Conservation (phyloP, 2,888 invertebrate genomes). For the Nomada lathburiana region DNA sequence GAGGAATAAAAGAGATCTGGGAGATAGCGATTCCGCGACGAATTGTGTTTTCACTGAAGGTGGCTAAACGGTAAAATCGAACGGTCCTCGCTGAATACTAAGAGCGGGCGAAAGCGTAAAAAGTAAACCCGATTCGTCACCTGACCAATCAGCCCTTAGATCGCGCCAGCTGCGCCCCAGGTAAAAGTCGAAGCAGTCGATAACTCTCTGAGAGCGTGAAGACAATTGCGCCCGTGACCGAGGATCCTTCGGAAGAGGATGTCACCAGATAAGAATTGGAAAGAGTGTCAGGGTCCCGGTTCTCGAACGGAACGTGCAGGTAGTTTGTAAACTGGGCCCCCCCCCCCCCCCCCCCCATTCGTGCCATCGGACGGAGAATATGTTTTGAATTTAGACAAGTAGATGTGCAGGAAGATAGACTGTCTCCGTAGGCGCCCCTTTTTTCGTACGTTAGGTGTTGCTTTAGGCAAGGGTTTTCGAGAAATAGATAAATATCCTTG, state of each 20-base stretch:
- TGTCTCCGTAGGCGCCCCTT: slow-evolving; percentile 72
- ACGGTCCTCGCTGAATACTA: slow-evolving; percentile 1
- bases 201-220: slow-evolving; percentile 65
- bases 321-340: slow-evolving; percentile 66
- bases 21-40: not conserved
- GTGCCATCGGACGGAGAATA: slow-evolving; percentile 47
- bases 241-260: slow-evolving; percentile 65
- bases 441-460: slow-evolving; percentile 75
- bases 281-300: slow-evolving; percentile 57
- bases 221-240: slow-evolving; percentile 60
- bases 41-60: slow-evolving; percentile 2
- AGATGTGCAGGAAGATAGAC: slow-evolving; percentile 75
- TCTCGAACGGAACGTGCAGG: slow-evolving; percentile 64
- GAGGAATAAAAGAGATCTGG: not conserved
- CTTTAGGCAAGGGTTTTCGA: slow-evolving; percentile 78
- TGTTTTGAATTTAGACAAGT: slow-evolving; percentile 69
- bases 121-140: slow-evolving; percentile 51
- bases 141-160: slow-evolving; percentile 39
- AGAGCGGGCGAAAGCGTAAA: slow-evolving; percentile 16
- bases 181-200: slow-evolving; percentile 62
- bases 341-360: not conserved
- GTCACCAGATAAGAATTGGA: slow-evolving; percentile 68
- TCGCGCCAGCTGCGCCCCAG: slow-evolving; percentile 59
- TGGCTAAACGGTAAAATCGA: slow-evolving; percentile 6
- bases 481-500: slow-evolving; percentile 79